Percentiles rank a stretch among this genome's conserved stretches.
These are phyloP conservation scores for Helicorthomorpha holstii DNA, from an alignment of 1,140 invertebrate genomes.

Conservation along the genomic window DNA sequence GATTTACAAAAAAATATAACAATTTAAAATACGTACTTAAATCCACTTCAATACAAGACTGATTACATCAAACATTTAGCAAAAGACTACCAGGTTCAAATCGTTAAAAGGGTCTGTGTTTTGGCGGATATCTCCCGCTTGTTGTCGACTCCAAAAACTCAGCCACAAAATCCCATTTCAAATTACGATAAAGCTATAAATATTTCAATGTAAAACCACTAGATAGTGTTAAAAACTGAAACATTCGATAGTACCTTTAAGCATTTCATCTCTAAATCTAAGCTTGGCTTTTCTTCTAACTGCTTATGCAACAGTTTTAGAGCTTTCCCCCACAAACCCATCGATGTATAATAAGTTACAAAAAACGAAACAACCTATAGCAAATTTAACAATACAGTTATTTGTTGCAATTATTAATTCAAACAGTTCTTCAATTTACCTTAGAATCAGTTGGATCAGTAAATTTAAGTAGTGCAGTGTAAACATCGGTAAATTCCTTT, in stretches of 20 bases:
- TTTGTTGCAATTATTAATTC: neutral
- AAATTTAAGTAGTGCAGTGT: conserved; percentile 55
- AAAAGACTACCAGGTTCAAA: no score
- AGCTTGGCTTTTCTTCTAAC: conserved; percentile 55
- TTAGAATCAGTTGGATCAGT: conserved; percentile 57
- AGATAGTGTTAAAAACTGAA: neutral
- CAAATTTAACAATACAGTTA: conserved; percentile 5
- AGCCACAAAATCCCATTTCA: neutral
- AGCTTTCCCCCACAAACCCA: conserved; percentile 60
- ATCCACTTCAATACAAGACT: no score
- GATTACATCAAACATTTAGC: no score
- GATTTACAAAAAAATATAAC: no score
- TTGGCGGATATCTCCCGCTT: no score
- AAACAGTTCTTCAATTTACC: conserved; percentile 28
- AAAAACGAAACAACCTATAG: conserved; percentile 49
- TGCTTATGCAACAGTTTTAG: conserved; percentile 55
- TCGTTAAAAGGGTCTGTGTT: no score
- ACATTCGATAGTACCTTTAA: neutral
- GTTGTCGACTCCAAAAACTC: neutral
- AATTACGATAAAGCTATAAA: neutral
- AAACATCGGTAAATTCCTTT: conserved; percentile 15
- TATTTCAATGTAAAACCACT: neutral
- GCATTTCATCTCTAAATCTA: conserved; percentile 39
- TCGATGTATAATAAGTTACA: conserved; percentile 58
- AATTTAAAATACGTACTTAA: no score